Conservation (phyloP, 2,113 vertebrate genomes). For the Tonatia bakeri region DNA sequence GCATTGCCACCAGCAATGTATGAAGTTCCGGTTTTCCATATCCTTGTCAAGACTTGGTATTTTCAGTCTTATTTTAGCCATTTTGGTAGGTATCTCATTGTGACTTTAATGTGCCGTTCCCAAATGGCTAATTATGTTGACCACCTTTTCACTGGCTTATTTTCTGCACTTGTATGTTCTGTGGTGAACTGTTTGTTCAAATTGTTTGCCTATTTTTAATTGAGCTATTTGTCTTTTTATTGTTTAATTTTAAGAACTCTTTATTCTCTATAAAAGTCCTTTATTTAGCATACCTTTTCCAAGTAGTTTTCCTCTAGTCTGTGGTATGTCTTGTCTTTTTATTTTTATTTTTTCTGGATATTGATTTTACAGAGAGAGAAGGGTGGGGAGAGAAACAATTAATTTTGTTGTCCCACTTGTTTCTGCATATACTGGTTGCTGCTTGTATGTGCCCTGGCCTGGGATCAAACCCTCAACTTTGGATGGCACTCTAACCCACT, state of each 20-base stretch:
- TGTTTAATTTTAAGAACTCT: not conserved
- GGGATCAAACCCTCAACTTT: too few species aligned
- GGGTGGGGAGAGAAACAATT: too few species aligned
- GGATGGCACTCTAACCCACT: too few species aligned
- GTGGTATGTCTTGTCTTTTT: not conserved
- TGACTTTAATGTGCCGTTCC: not conserved
- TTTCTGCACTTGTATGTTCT: not conserved
- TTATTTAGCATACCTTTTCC: not conserved
- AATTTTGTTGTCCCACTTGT: too few species aligned
- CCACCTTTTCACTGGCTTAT: not conserved
- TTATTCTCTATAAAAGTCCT: not conserved
- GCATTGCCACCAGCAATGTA: not conserved
- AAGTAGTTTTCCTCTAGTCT: not conserved
- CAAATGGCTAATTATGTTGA: not conserved
- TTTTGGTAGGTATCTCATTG: not conserved
- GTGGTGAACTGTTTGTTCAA: not conserved
- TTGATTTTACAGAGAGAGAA: too few species aligned
- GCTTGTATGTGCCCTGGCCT: too few species aligned
- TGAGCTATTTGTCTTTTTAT: not conserved
- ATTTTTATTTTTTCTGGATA: too few species aligned
- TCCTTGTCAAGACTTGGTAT: not conserved
- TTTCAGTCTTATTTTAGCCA: not conserved
- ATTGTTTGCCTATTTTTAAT: not conserved
- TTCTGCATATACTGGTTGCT: too few species aligned
- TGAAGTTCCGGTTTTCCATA: not conserved